These are phyloP conservation scores for Macroglossus sobrinus DNA, from an alignment of 2,113 vertebrate genomes.

Conservation along the genomic window DNA sequence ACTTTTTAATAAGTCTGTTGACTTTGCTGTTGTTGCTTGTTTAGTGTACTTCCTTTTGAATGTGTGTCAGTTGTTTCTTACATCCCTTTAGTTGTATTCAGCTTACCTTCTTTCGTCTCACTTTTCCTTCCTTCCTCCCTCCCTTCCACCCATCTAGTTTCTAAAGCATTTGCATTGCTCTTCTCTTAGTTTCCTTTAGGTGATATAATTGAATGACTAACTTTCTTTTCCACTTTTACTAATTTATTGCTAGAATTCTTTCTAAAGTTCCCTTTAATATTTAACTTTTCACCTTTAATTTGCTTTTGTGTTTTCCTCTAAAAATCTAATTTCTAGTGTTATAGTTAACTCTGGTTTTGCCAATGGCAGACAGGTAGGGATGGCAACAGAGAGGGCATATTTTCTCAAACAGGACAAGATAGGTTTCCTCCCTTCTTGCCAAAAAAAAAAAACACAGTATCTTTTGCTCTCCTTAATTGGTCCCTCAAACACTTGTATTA, in stretches of 20 bases:
- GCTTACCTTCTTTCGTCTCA: background rate
- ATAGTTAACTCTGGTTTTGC: background rate
- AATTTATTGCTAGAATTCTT: background rate
- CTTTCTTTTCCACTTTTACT: background rate
- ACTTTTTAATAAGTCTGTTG: background rate
- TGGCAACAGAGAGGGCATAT: fast-evolving
- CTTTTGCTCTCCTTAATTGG: background rate
- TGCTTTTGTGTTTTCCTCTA: background rate
- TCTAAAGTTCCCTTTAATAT: background rate
- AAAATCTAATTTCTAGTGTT: background rate
- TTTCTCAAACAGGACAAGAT: background rate
- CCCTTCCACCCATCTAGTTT: background rate
- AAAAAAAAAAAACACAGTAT: background rate
- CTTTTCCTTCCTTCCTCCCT: background rate
- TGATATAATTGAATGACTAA: background rate
- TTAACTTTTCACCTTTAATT: background rate
- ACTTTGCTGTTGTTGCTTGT: background rate
- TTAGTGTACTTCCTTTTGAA: background rate
- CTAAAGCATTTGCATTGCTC: background rate
- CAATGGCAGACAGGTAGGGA: fast-evolving
- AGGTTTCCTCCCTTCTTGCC: background rate
- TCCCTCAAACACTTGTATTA: background rate
- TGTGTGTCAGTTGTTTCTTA: background rate
- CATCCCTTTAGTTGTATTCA: background rate
- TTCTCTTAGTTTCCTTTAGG: background rate